Evolutionary conservation across 2,113 vertebrate genomes (phyloP), one percentile per base, ranked within the genome.

Genomic region (Entelurus aequoreus): DNA sequence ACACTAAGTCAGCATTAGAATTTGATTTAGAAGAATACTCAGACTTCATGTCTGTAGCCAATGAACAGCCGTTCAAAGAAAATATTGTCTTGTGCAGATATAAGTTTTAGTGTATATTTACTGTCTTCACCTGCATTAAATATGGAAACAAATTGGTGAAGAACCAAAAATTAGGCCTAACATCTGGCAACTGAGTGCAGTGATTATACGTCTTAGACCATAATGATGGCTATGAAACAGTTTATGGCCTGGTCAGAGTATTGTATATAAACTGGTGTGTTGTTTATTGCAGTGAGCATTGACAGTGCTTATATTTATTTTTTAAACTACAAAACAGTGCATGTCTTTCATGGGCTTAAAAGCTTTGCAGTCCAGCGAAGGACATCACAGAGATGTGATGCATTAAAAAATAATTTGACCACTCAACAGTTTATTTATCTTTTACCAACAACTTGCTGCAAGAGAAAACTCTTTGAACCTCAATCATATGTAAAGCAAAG

Each of bases 31-130:
- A 75, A 69, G 67, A 16, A 66, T 40, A 10, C 35, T 9, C 54
- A 53, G 64, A 84, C 69, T 75, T 83, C 19, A 76, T 64, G 74
- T 83, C 75, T 79, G 66, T 54, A 60, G 48, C 13, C 10, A 48
- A 58, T 65, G 5, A 52, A 67, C 1, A 40, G 49, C 37, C 42
- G 11, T 54, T 49, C 38, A 62, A 53, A 68, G 47, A 37, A 68
- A 75, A 77, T 63, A 68, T 46, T 48, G 50, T 49, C 38, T 21
- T 51, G 9, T 7, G 15, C 49, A 50, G 16, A 8, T 19, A 10
- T 19, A 51, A 51, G 19, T 2, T 4, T 51, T 4, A 6, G 50
- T 52, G 50, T 19, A 28, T 28, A 12, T 11, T 52, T 21, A 51
- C 40, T 10, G 49, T 21, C n/a, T 50, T 16, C 19, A 51, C 50